phyloP scores from a whole-genome alignment of 2,113 vertebrate genomes.

The Balaeniceps rex region DNA sequence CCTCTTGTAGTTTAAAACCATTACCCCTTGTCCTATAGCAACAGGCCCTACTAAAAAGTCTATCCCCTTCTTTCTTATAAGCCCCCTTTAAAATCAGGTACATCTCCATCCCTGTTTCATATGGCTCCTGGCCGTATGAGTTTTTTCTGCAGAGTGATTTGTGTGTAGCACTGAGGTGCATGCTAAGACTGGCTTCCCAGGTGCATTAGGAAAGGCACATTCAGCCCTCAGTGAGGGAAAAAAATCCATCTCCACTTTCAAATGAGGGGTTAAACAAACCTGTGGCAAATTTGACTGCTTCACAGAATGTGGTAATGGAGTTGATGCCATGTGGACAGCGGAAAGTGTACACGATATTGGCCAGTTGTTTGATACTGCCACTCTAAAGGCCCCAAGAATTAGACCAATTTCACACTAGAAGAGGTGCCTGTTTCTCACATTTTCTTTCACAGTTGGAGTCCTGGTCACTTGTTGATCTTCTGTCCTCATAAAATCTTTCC shows the following conservation, averaged over 20 bases:
- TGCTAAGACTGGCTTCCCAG: neutral
- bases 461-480: constrained; percentile 60
- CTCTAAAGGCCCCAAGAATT: constrained; percentile 54
- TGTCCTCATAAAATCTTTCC: constrained; percentile 66
- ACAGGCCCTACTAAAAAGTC: neutral
- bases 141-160: neutral
- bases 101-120: neutral
- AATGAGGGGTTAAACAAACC: constrained; percentile 29
- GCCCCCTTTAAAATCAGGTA: neutral
- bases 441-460: constrained; percentile 64
- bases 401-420: constrained; percentile 61
- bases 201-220: neutral
- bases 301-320: constrained; percentile 48
- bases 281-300: constrained; percentile 18
- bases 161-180: neutral
- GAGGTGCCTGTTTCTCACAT: constrained; percentile 56
- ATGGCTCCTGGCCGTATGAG: neutral
- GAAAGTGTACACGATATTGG: constrained; percentile 34
- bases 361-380: constrained; percentile 49
- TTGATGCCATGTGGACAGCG: neutral
- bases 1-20: neutral
- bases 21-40: neutral
- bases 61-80: neutral
- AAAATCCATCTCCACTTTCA: neutral
- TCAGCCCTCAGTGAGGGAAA: neutral